Evolutionary conservation across 1,140 invertebrate species (phyloP).

Genomic region (Polypedilum vanderplanki): DNA sequence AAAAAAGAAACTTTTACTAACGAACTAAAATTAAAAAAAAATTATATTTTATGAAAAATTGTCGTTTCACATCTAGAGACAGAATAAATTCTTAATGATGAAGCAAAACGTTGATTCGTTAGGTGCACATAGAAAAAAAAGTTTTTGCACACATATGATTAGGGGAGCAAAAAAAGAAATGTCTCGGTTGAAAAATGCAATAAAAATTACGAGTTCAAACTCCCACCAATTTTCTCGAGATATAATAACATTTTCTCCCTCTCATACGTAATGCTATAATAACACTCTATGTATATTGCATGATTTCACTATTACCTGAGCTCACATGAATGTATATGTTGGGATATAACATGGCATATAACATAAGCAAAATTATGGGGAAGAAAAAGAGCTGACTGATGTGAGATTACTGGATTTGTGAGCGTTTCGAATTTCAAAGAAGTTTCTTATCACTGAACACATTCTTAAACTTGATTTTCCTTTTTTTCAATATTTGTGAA

Average conservation of each 20-base stretch:
- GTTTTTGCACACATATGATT: no score
- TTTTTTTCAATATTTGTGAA: neutral
- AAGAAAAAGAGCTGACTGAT: conserved; percentile 12
- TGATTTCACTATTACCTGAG: conserved; percentile 12
- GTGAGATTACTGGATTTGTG: conserved; percentile 5
- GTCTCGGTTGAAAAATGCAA: conserved; percentile 1
- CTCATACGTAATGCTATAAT: neutral
- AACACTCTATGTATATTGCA: neutral
- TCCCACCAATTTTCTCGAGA: neutral
- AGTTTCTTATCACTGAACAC: neutral
- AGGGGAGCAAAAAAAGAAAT: neutral
- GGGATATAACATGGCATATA: neutral
- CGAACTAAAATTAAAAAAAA: no score
- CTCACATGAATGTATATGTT: neutral
- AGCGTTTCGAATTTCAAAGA: neutral
- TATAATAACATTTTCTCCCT: neutral
- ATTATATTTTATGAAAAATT: no score
- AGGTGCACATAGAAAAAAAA: no score
- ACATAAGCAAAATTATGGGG: neutral
- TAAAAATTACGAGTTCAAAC: neutral
- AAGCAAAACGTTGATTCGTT: no score
- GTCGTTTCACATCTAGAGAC: no score
- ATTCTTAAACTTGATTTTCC: neutral
- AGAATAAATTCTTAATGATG: no score
- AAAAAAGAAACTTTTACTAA: no score